Evolutionary conservation across 2,113 vertebrate genomes (phyloP).

Genomic region (Semnornis frantzii): DNA sequence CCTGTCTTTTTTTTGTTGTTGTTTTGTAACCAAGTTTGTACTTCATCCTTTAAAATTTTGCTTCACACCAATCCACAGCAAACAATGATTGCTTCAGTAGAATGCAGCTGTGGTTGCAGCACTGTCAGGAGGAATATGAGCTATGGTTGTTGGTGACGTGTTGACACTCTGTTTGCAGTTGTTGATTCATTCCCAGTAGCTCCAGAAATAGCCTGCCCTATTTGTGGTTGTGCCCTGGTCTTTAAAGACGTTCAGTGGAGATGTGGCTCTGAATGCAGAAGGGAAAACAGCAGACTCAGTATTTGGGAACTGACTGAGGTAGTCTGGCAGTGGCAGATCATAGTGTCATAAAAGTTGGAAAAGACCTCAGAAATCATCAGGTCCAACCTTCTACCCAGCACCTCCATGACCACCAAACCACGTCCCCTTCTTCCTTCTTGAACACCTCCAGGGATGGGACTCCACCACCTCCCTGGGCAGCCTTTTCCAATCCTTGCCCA

Average conservation of each 20-base stretch:
- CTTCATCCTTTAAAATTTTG: not conserved
- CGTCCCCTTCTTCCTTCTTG: no score
- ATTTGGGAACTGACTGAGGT: not conserved
- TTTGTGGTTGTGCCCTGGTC: not conserved
- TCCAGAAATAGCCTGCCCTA: not conserved
- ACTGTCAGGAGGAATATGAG: not conserved
- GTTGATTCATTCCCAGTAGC: not conserved
- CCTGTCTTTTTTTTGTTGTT: not conserved
- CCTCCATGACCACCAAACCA: no score
- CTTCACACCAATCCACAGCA: not conserved
- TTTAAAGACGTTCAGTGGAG: not conserved
- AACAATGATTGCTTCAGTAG: not conserved
- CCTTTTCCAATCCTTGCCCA: no score
- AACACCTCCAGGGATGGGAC: no score
- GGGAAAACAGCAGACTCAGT: not conserved
- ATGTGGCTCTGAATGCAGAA: not conserved
- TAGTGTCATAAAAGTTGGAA: no score
- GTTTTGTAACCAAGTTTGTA: not conserved
- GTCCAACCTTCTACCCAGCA: no score
- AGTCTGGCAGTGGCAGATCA: not conserved
- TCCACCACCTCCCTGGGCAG: no score
- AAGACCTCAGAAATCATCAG: no score
- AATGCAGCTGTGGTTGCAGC: not conserved
- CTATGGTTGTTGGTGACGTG: not conserved
- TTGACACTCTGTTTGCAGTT: not conserved